Evolutionary conservation across 2,797 vertebrate species (phyloP).

Genomic region (Valencia hispanica): DNA sequence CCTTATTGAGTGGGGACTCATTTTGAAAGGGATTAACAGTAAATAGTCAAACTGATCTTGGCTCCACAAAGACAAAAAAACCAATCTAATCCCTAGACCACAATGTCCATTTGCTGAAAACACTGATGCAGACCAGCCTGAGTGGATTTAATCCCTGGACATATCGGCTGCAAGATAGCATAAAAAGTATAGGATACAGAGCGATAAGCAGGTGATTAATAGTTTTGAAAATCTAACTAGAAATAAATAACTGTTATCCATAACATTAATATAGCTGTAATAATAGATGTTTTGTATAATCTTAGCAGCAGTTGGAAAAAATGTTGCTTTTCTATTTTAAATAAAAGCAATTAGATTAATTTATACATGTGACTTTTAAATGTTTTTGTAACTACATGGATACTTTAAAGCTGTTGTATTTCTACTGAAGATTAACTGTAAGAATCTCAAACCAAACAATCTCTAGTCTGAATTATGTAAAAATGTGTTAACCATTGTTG

Average conservation of each 20-base stretch:
- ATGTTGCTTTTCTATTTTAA: not conserved
- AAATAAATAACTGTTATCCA: not conserved
- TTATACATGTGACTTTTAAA: not conserved
- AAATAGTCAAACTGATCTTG: not conserved
- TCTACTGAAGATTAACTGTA: not conserved
- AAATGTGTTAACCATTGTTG: constrained; percentile 1
- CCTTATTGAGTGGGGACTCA: not conserved
- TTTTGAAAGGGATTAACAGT: not conserved
- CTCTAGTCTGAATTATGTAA: no score
- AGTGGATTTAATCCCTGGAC: not conserved
- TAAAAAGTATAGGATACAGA: not conserved
- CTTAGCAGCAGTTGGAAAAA: not conserved
- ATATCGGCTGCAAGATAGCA: not conserved
- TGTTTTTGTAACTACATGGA: not conserved
- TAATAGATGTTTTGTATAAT: not conserved
- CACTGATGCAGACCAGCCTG: not conserved
- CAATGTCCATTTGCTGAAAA: not conserved
- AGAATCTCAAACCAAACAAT: no score
- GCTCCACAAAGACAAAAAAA: not conserved
- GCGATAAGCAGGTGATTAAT: not conserved
- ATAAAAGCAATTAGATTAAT: not conserved
- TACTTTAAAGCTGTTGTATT: not conserved
- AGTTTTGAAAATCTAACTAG: not conserved
- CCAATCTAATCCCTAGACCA: not conserved
- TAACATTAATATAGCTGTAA: not conserved